phyloP scores from a whole-genome alignment of 2,113 vertebrate genomes.

The Mesocricetus auratus region DNA sequence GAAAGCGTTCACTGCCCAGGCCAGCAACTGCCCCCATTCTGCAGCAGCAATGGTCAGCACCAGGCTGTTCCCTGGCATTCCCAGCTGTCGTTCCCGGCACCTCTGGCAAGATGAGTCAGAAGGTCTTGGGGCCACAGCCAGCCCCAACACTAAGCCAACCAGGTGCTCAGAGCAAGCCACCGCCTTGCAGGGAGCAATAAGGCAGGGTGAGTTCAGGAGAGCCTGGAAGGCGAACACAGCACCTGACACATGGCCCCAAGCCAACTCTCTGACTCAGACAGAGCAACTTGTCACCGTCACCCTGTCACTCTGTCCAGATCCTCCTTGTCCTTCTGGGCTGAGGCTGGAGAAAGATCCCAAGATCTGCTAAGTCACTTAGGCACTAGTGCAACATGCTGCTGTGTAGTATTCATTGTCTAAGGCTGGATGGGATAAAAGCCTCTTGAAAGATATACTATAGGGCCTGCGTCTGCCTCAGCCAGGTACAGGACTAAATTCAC shows the following conservation, averaged over 20 bases:
- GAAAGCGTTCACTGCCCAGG: neutral
- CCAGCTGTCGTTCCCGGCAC: neutral
- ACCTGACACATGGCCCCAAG: neutral
- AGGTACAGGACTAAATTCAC: neutral
- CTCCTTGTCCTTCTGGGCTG: neutral
- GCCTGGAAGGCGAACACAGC: neutral
- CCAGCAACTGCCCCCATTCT: neutral
- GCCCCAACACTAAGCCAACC: neutral
- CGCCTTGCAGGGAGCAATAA: neutral
- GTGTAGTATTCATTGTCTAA: conserved; percentile 9
- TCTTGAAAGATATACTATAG: neutral
- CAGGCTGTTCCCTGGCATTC: neutral
- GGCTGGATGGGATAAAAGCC: conserved; percentile 18
- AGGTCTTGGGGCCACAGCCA: neutral
- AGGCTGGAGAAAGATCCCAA: neutral
- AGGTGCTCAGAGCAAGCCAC: neutral
- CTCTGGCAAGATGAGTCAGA: neutral
- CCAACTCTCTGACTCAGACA: neutral
- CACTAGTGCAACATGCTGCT: neutral
- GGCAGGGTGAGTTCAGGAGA: neutral
- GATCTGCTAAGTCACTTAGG: neutral
- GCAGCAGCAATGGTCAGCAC: neutral
- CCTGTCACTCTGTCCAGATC: neutral
- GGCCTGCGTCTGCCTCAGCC: neutral
- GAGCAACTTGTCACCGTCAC: neutral